These are phyloP conservation scores for Hypomecis punctinalis DNA, from an alignment of 2,888 invertebrate genomes.

Conservation along the genomic window DNA sequence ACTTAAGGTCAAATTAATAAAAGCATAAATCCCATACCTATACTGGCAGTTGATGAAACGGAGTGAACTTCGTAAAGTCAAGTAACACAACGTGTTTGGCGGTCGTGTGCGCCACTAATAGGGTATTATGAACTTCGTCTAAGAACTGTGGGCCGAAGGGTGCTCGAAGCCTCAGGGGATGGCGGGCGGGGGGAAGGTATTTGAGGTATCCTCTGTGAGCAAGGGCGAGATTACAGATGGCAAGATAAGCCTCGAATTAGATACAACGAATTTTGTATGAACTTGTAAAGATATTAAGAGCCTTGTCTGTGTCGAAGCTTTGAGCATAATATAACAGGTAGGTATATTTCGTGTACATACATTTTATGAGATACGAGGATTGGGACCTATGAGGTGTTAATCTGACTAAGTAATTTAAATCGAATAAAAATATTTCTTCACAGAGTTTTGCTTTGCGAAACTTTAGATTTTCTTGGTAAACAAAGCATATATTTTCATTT, in stretches of 20 bases:
- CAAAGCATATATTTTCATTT: not conserved
- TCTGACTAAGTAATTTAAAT: not conserved
- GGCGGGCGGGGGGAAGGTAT: constrained; percentile 57
- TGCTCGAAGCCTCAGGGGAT: constrained; percentile 51
- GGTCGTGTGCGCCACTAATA: constrained; percentile 75
- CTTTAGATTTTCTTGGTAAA: not conserved
- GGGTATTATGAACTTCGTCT: constrained; percentile 82
- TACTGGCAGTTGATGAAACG: constrained; percentile 2
- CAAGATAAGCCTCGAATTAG: constrained; percentile 83
- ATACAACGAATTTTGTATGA: constrained; percentile 83
- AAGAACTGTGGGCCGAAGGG: constrained; percentile 69
- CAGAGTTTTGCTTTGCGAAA: constrained; percentile 9
- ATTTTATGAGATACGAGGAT: constrained; percentile 47
- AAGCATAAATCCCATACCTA: no score
- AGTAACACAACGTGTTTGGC: constrained; percentile 64
- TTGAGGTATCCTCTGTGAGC: constrained; percentile 71
- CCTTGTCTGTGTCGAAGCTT: constrained; percentile 64
- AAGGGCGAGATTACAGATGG: constrained; percentile 81
- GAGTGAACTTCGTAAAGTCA: constrained; percentile 53
- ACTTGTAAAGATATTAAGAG: constrained; percentile 78
- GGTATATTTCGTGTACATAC: constrained; percentile 63
- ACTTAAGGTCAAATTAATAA: not conserved
- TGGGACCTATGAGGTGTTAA: not conserved
- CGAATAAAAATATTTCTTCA: not conserved
- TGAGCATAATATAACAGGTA: constrained; percentile 79